Evolutionary conservation across 2,888 invertebrate species (phyloP), one percentile per base, ranked within the genome.

Genomic region (Macaria liturata): DNA sequence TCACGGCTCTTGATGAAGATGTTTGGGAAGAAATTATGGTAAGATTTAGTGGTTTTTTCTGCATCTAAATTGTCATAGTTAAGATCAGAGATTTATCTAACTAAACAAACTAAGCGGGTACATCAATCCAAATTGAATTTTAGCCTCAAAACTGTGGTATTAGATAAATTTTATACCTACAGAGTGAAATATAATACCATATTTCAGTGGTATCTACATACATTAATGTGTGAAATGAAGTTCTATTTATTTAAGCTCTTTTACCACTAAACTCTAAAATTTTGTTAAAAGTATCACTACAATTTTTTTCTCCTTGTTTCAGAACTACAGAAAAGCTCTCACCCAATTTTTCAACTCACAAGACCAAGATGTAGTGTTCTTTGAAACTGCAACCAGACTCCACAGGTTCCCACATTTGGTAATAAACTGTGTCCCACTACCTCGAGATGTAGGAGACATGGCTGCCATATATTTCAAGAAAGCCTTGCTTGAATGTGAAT

Each of bases 381-480:
- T 97, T 89, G 99, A 99, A 92, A 96, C 95, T 6, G 97, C 97
- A 4, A 94, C 94, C 72, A 93, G 93, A 74, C 88, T 97, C 32
- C 93, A 95, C 62, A 93, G 93, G 69, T 94, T 94, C 69, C 96
- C 97, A 0, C 99, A 99, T 80, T 95, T 98, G 94, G 92, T 93
- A 44, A 92, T 99, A 50, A 97, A 99, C 74, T 98, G 98, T 91
- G 93, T 99, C 7, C 98, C 99, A 0, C 72, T 98, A 61, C 95
- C 96, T 3, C 93, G 94, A 71, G 97, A 97, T 83, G 93, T 95
- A 20, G 98, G 97, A 1, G 97, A 98, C 72, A 91, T 96, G 88
- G 97, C 98, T 3, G 97, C 98, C 0, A 98, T 99, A 75, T 99
- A 98, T 86, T 99, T 99, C 84, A 98, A 98, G 93, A 99, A 99